Conservation (phyloP, 23 tunicate species). For the Botrylloides violaceus region DNA sequence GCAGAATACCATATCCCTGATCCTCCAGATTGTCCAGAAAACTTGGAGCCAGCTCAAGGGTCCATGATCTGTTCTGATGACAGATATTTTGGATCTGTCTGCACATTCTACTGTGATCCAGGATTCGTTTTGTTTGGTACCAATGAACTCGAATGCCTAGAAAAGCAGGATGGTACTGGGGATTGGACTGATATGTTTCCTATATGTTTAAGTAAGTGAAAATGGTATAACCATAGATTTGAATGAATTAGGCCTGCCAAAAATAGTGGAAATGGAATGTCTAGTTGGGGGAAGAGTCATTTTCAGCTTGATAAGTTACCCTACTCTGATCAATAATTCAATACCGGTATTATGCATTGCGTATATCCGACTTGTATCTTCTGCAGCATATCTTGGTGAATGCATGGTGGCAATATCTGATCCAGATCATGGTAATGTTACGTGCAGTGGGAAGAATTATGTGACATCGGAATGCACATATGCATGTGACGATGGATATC, state of each 20-base stretch:
- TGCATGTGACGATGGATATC: conserved; percentile 18
- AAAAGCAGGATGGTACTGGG: conserved; percentile 1
- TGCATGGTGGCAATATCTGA: not conserved
- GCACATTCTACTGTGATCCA: conserved; percentile 10
- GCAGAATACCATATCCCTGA: not conserved
- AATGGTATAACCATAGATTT: too few relatives aligned
- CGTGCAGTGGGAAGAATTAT: conserved; percentile 5
- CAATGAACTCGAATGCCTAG: conserved; percentile 13
- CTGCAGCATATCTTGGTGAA: conserved; percentile 15
- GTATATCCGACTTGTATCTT: not conserved
- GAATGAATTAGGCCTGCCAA: not conserved
- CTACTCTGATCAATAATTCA: too few relatives aligned
- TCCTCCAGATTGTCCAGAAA: conserved; percentile 5
- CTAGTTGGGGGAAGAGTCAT: too few relatives aligned
- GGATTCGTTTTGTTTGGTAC: conserved; percentile 17
- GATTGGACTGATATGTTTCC: conserved; percentile 17
- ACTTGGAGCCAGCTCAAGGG: conserved; percentile 1
- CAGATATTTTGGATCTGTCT: conserved; percentile 12
- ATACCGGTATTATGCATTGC: too few relatives aligned
- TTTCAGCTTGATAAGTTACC: too few relatives aligned
- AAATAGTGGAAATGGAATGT: too few relatives aligned
- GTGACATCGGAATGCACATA: conserved; percentile 19
- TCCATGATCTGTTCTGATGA: conserved; percentile 7
- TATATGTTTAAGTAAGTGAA: conserved; percentile 13
- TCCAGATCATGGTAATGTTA: conserved; percentile 3